Evolutionary conservation across 1,140 invertebrate species (phyloP), one percentile per base, ranked within the genome.

Genomic region (Aphelinus certus): DNA sequence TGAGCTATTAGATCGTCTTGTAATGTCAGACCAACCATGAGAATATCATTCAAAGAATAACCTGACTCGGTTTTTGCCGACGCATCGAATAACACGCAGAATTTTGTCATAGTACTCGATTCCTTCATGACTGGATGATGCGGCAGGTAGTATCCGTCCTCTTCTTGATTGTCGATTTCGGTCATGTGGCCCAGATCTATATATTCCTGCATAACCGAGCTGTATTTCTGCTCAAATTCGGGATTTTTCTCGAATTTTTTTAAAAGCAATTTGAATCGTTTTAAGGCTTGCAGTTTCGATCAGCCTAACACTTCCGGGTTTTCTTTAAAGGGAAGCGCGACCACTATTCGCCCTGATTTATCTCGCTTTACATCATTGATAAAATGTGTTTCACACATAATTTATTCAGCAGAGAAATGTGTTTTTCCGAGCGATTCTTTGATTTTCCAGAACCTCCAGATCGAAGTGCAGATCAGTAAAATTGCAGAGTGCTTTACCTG

Each of bases 81-180:
- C 1, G 79, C 84, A 69, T 87, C 83, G 58, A 86, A 86, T 1
- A 86, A 84, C 1, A 86, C 83, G 7, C 85, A 79, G 6, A 83
- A 45, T 51, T 80, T 80, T 3, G 83, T 86, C 0, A 83, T 83
- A 1, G 63, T 64, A n/a, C 78, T 81, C 1, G 81, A 76, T 26
- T 79, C 77, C 53, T 81, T 81, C 3, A 86, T 55, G 0, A 89
- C 84, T 3, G 78, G 74, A 65, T 88, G 87, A 79, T 89, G 88
- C 3, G 88, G 85, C 3, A 89, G 65, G 78, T 86, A 88, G 78
- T 62, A 73, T 51, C 63, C 69, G 43, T 73, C 7, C 1, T 48
- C 1, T 43, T 71, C 76, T 47, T 60, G 69, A 57, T 9, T 43
- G 42, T 64, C 3, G 58, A 64, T 76, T 69, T 4, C 64, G 66